phyloP scores from a whole-genome alignment of 2,797 vertebrate species.

The Orientallactaga sibirica region DNA sequence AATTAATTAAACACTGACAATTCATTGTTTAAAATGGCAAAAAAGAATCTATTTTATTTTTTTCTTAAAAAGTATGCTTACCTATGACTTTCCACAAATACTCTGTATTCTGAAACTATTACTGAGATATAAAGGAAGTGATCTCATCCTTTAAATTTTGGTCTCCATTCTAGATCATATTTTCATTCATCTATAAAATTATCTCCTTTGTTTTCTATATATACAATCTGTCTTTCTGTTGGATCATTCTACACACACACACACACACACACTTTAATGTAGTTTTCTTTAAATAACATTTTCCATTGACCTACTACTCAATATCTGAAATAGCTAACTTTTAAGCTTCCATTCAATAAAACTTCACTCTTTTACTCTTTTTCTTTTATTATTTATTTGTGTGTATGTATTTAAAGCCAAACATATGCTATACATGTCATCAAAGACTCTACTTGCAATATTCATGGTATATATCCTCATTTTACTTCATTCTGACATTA shows the following conservation, averaged over 20 bases:
- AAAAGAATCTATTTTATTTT: neutral
- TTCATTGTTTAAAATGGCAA: no score
- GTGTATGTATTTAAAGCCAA: no score
- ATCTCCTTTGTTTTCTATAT: neutral
- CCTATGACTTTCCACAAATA: neutral
- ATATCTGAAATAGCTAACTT: neutral
- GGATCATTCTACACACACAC: neutral
- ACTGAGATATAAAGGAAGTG: neutral
- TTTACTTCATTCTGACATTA: neutral
- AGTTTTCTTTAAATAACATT: neutral
- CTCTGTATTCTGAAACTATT: neutral
- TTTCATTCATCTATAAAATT: neutral
- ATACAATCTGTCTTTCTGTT: neutral
- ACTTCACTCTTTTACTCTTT: neutral
- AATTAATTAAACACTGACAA: no score
- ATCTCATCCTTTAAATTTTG: neutral
- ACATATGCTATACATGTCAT: neutral
- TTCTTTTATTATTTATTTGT: neutral
- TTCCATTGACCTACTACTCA: neutral
- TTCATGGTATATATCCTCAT: neutral
- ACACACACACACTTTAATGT: neutral
- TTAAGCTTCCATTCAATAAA: neutral
- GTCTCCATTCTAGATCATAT: neutral
- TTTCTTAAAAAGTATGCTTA: neutral
- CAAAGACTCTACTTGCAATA: neutral